Evolutionary conservation across 2,888 invertebrate species (phyloP).

Genomic region (Cecidostiba fungosa): DNA sequence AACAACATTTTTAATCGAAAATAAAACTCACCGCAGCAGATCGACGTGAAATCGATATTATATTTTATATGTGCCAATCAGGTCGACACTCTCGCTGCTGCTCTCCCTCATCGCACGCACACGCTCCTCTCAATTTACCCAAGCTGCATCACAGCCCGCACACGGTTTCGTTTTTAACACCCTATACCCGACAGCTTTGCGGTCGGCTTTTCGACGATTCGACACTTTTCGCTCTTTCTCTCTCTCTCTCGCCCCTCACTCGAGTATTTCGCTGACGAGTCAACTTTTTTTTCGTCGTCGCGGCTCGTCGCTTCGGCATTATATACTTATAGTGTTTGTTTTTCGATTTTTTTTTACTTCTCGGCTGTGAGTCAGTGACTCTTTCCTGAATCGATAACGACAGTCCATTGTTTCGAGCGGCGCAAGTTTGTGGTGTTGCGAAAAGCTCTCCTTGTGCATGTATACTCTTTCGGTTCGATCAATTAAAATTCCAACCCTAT

Average conservation of each 20-base stretch:
- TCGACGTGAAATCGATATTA: slow-evolving; percentile 38
- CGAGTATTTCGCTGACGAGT: slow-evolving; percentile 38
- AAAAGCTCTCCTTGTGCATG: background rate
- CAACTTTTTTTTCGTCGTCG: background rate
- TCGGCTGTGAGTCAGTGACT: slow-evolving; percentile 11
- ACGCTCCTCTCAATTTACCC: background rate
- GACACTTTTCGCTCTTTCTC: slow-evolving; percentile 48
- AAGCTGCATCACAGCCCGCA: background rate
- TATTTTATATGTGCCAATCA: slow-evolving; percentile 23
- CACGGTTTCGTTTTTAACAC: slow-evolving; percentile 26
- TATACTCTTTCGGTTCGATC: background rate
- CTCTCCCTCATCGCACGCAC: background rate
- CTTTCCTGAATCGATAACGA: slow-evolving; percentile 44
- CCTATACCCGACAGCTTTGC: background rate
- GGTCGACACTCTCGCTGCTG: background rate
- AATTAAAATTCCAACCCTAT: background rate
- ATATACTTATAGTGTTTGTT: slow-evolving; percentile 24
- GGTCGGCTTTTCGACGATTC: slow-evolving; percentile 37
- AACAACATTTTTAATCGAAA: background rate
- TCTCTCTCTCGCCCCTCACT: background rate
- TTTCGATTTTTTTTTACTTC: background rate
- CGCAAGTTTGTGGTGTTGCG: slow-evolving; percentile 29
- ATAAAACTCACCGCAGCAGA: slow-evolving; percentile 6
- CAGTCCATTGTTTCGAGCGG: slow-evolving; percentile 23
- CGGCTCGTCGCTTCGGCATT: background rate